These are phyloP conservation scores for Callaeas wilsoni DNA, from an alignment of 2,113 vertebrate genomes.

Conservation along the genomic window DNA sequence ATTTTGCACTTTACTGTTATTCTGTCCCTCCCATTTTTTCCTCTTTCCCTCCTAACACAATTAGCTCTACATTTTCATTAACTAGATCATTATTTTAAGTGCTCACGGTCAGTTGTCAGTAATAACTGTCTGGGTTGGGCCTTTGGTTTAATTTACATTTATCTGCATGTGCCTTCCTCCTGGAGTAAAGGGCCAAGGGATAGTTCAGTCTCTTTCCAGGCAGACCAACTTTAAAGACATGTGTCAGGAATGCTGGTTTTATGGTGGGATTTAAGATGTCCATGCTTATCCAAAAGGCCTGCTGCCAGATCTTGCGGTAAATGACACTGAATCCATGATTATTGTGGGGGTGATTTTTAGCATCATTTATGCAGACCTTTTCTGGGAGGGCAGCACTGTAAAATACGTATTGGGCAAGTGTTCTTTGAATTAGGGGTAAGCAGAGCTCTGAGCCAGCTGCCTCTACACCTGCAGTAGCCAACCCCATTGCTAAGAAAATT, in stretches of 20 bases:
- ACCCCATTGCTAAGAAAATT: neutral
- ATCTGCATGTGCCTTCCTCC: neutral
- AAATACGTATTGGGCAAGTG: neutral
- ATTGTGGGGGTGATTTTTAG: neutral
- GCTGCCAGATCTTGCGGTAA: neutral
- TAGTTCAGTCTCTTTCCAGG: neutral
- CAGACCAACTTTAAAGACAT: neutral
- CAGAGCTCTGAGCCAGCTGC: neutral
- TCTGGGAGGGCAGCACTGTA: neutral
- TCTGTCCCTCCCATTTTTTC: neutral
- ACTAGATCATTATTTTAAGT: neutral
- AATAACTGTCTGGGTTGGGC: neutral
- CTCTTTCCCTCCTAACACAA: neutral
- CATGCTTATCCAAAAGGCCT: neutral
- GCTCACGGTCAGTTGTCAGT: neutral
- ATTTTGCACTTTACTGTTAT: slow-evolving; percentile 27
- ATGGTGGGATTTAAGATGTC: neutral
- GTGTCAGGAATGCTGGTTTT: neutral
- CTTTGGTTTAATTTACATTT: neutral
- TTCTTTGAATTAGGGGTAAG: neutral
- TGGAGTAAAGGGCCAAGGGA: neutral
- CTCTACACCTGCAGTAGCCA: neutral
- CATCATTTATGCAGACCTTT: neutral
- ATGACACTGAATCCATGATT: neutral
- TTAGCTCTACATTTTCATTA: slow-evolving; percentile 29